Evolutionary conservation across 2,797 vertebrate genomes (phyloP).

Genomic region (Neopelma chrysocephalum): DNA sequence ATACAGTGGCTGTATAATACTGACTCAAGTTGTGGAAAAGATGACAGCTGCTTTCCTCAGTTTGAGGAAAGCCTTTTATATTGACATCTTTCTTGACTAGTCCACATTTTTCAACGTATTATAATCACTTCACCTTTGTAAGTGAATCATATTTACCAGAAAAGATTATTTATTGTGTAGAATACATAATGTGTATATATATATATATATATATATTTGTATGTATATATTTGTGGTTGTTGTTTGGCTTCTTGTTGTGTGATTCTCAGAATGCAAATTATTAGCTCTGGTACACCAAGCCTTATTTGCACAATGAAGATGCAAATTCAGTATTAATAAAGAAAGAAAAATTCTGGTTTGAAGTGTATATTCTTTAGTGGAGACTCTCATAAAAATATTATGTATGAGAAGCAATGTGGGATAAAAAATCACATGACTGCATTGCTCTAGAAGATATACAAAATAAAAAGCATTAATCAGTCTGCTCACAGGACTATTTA

Average conservation of each 20-base stretch:
- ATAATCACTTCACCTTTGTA: background rate
- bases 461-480: conserved; percentile 61
- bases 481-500: conserved; percentile 43
- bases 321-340: conserved; percentile 1
- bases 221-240: background rate
- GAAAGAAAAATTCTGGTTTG: background rate
- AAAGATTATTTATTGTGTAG: background rate
- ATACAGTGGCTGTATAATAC: background rate
- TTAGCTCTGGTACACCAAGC: background rate
- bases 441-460: conserved; percentile 7
- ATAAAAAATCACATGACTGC: background rate
- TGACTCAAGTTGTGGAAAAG: background rate
- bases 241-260: background rate
- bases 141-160: background rate
- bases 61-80: background rate
- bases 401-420: background rate
- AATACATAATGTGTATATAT: background rate
- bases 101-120: background rate
- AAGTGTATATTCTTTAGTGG: background rate
- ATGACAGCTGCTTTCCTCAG: background rate
- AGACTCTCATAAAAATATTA: background rate
- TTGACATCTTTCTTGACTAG: background rate
- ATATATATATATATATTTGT: accelerated
- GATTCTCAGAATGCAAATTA: background rate
- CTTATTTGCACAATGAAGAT: background rate